These are phyloP conservation scores for Trichonephila clavipes DNA, from an alignment of 1,140 invertebrate genomes.

Conservation along the genomic window DNA sequence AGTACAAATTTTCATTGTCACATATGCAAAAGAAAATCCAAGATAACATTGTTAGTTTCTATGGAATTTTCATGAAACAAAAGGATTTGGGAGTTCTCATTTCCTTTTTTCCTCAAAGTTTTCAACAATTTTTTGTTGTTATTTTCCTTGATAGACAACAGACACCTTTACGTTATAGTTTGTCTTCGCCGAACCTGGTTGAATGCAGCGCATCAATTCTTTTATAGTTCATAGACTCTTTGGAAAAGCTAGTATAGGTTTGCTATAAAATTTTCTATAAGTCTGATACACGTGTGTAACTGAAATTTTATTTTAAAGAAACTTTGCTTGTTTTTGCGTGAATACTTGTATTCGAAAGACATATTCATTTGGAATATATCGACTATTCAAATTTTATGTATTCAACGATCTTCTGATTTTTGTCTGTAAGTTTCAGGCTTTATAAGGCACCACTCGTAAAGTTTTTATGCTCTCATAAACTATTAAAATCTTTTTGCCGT, in stretches of 20 bases:
- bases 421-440: not conserved
- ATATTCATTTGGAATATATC: not conserved
- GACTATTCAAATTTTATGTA: not conserved
- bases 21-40: too few species aligned
- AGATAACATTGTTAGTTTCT: too few species aligned
- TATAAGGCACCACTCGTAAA: not conserved
- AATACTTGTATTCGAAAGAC: not conserved
- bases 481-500: not conserved
- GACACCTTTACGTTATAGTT: too few species aligned
- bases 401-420: not conserved
- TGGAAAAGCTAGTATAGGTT: not conserved
- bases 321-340: not conserved
- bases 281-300: not conserved
- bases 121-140: too few species aligned
- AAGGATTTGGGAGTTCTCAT: too few species aligned
- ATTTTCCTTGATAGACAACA: too few species aligned
- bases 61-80: too few species aligned
- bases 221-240: too few species aligned
- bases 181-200: too few species aligned
- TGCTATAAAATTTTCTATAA: not conserved
- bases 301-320: not conserved
- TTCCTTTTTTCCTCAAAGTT: too few species aligned
- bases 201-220: too few species aligned
- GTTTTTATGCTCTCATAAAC: not conserved
- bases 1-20: too few species aligned